phyloP scores from a whole-genome alignment of 2,113 vertebrate species.

The Stigmatopora nigra region DNA sequence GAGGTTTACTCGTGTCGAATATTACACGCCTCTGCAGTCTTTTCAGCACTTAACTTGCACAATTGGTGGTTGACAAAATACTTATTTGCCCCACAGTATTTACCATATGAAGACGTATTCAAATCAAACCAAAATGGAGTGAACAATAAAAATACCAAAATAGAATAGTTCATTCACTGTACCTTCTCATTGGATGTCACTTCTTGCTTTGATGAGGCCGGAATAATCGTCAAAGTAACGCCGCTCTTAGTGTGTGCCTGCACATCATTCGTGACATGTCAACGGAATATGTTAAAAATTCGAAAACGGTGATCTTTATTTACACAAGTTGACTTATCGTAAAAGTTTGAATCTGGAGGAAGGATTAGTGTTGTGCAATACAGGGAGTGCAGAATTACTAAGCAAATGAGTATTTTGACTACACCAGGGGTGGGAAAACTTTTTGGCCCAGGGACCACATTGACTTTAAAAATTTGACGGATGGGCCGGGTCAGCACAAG shows the following conservation, averaged over 20 bases:
- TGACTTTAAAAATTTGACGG: too few relatives aligned
- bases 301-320: neutral
- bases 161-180: conserved; percentile 24
- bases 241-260: conserved; percentile 83
- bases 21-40: too few relatives aligned
- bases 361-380: neutral
- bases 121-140: neutral
- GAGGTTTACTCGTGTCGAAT: too few relatives aligned
- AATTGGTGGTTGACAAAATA: too few relatives aligned
- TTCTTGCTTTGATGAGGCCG: conserved; percentile 77
- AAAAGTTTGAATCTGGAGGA: neutral
- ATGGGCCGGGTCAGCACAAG: too few relatives aligned
- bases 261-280: neutral
- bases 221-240: conserved; percentile 89
- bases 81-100: conserved; percentile 14
- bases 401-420: too few relatives aligned
- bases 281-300: neutral
- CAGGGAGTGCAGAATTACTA: too few relatives aligned
- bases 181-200: conserved; percentile 78
- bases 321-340: neutral
- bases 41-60: too few relatives aligned
- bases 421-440: too few relatives aligned
- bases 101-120: conserved; percentile 19
- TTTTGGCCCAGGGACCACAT: too few relatives aligned
- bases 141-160: neutral